phyloP scores from a whole-genome alignment of 35 echinoderm and acorn worm species.

The Stichopus chloronotus region DNA sequence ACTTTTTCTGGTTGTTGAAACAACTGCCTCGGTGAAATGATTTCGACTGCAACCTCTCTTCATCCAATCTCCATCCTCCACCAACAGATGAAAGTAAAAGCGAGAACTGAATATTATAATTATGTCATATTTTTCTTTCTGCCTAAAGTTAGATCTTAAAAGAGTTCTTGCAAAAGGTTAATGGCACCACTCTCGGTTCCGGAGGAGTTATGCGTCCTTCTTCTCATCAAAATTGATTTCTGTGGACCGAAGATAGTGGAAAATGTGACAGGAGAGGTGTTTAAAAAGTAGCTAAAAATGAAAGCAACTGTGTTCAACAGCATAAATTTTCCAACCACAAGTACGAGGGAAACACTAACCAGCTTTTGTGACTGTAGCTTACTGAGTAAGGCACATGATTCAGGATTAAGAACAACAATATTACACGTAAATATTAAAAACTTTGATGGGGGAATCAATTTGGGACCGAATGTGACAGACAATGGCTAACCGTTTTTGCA shows the following conservation, averaged over 20 bases:
- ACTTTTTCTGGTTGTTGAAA: no score
- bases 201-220: constrained; percentile 24
- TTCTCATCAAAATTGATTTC: constrained; percentile 68
- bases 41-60: background rate
- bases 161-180: background rate
- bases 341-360: background rate
- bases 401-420: background rate
- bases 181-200: background rate
- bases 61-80: background rate
- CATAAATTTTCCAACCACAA: background rate
- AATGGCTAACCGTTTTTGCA: no score
- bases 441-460: no score
- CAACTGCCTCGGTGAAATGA: no score
- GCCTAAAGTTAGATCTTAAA: background rate
- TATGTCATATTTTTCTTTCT: background rate
- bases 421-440: no score
- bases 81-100: background rate
- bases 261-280: background rate
- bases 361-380: background rate
- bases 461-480: no score
- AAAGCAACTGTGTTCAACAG: no score
- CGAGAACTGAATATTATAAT: background rate
- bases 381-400: no score
- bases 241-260: constrained; percentile 14
- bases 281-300: background rate